Evolutionary conservation across 2,113 vertebrate genomes (phyloP).

Genomic region (Pituophis catenifer): DNA sequence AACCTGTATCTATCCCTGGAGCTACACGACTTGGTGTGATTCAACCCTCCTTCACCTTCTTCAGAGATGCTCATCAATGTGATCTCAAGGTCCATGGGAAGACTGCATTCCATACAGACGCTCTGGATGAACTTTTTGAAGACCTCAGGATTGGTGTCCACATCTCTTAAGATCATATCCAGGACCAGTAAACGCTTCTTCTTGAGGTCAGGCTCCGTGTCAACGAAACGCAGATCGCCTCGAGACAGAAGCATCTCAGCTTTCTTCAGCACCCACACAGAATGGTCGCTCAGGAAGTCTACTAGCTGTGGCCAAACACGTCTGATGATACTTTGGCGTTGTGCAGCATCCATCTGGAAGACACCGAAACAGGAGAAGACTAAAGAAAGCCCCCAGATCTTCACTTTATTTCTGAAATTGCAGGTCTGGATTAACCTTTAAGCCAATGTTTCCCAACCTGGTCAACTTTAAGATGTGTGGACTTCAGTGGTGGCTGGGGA

Average conservation of each 20-base stretch:
- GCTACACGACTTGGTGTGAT: background rate
- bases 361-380: background rate
- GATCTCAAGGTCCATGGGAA: slow-evolving; percentile 79
- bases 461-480: no score
- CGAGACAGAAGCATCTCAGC: slow-evolving; percentile 53
- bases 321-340: slow-evolving; percentile 36
- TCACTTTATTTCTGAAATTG: background rate
- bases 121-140: slow-evolving; percentile 74
- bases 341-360: background rate
- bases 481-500: no score
- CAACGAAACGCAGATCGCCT: background rate
- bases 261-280: slow-evolving; percentile 33
- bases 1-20: background rate
- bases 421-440: background rate
- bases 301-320: slow-evolving; percentile 62
- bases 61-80: slow-evolving; percentile 71
- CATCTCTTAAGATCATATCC: slow-evolving; percentile 44
- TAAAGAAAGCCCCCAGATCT: background rate
- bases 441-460: no score
- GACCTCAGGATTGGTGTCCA: slow-evolving; percentile 11
- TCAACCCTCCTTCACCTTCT: slow-evolving; percentile 36
- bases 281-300: slow-evolving; percentile 58
- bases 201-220: fast-evolving
- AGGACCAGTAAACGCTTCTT: slow-evolving; percentile 57
- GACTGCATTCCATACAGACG: slow-evolving; percentile 72